Base-by-base conservation (phyloP, 2,888 invertebrate species). In the Hydrotaea diabolus region DNA sequence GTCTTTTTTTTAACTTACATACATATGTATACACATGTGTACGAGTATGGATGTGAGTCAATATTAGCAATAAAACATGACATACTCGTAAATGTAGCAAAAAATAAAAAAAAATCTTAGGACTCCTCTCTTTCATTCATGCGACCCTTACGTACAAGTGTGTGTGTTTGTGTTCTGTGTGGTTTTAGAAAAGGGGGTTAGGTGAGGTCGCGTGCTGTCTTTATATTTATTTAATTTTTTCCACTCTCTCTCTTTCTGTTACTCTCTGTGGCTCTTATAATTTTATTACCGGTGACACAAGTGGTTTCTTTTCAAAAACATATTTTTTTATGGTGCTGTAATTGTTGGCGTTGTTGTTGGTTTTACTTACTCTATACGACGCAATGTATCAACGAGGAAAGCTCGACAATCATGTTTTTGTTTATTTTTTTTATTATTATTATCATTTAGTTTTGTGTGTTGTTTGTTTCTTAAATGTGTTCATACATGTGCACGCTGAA, bases 231-330 rank as follows among this genome's bases (percentile, higher is more conserved):
- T 84, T 84, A 80, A 80, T 84, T 72, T 71, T 2, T 71, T 69
- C 49, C 62, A 62, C 46, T 62, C 46, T 72, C 46, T 62, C 46
- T 26, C 66, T 79, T 39, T 66, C 66, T 66, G 15, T 31, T 31
- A 46, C 74, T 74, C 64, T 75, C 69, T 23, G 76, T 69, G 66
- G 69, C 77, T 83, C 77, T 82, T 84, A 80, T 84, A 79, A 71
- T 83, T 85, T 84, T 84, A 82, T 77, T 83, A 77, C 79, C 79
- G 83, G 82, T 82, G 82, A 76, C 81, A 86, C 83, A 83, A 83
- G 83, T 86, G 81, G 75, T 82, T 78, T 73, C 78, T 83, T 64
- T 71, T 84, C 7, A 2, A 21, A 71, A 59, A 59, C 74, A 74
- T 19, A 57, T 23, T 49, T 49, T 15, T 43, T 49, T 49, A 49